phyloP scores from a whole-genome alignment of 2,888 invertebrate species.

The Melanargia galathea region DNA sequence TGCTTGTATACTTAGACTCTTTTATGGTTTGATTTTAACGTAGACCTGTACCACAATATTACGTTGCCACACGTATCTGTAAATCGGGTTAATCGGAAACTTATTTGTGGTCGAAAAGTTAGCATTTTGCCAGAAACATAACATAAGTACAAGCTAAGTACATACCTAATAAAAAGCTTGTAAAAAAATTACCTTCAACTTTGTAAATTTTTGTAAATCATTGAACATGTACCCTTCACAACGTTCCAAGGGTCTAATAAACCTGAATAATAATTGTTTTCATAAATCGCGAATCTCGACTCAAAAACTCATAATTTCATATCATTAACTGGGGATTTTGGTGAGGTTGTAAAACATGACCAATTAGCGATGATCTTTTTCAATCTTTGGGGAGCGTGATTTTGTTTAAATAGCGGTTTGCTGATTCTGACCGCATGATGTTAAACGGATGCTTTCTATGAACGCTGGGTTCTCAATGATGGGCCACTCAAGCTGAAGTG shows the following conservation, averaged over 20 bases:
- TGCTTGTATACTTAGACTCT: background rate
- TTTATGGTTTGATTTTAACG: background rate
- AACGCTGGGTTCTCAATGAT: background rate
- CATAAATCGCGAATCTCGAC: constrained; percentile 53
- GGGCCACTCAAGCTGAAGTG: too few relatives aligned
- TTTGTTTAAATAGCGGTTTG: background rate
- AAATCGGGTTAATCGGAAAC: too few relatives aligned
- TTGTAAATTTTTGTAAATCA: constrained; percentile 24
- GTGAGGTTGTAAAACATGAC: constrained; percentile 46
- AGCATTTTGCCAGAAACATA: too few relatives aligned
- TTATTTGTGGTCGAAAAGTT: too few relatives aligned
- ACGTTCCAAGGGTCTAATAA: constrained; percentile 42
- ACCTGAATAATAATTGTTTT: constrained; percentile 53
- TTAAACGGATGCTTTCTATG: background rate
- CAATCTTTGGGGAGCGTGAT: constrained; percentile 19
- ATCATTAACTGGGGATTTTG: constrained; percentile 57
- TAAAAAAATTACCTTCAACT: too few relatives aligned
- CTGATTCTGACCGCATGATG: background rate
- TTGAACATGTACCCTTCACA: constrained; percentile 35
- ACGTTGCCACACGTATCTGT: too few relatives aligned
- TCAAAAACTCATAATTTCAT: constrained; percentile 50
- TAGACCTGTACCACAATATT: too few relatives aligned
- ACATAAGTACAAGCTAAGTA: too few relatives aligned
- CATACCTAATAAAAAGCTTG: too few relatives aligned
- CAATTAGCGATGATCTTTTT: constrained; percentile 41